Conservation (phyloP, 2,113 vertebrate species). For the Ptilonorhynchus violaceus region DNA sequence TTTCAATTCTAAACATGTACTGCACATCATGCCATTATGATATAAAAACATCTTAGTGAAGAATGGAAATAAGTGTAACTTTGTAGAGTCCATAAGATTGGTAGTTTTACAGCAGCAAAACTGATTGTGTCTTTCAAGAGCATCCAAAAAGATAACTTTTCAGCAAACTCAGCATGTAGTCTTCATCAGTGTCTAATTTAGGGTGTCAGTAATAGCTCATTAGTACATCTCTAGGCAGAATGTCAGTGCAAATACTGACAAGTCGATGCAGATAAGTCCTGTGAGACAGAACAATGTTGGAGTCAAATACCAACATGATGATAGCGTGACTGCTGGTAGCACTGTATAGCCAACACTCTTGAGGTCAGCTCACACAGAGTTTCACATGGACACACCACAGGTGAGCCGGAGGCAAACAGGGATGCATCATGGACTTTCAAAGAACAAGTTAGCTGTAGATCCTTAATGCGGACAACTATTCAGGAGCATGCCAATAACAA, state of each 20-base stretch:
- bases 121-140: background rate
- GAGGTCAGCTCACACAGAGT: background rate
- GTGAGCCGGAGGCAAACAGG: background rate
- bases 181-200: background rate
- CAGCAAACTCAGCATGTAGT: background rate
- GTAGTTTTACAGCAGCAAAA: background rate
- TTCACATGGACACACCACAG: background rate
- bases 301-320: background rate
- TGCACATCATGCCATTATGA: background rate
- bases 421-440: background rate
- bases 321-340: background rate
- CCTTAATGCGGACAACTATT: background rate
- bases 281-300: background rate
- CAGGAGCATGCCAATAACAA: background rate
- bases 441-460: background rate
- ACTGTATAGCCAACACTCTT: background rate
- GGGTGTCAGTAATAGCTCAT: background rate
- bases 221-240: background rate
- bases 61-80: background rate
- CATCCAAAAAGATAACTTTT: background rate
- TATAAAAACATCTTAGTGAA: background rate
- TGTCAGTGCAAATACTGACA: background rate
- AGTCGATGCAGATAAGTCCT: background rate
- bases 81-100: background rate
- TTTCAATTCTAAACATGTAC: background rate